phyloP scores from a whole-genome alignment of 2,797 vertebrate species.

The Rhinogobio ventralis region DNA sequence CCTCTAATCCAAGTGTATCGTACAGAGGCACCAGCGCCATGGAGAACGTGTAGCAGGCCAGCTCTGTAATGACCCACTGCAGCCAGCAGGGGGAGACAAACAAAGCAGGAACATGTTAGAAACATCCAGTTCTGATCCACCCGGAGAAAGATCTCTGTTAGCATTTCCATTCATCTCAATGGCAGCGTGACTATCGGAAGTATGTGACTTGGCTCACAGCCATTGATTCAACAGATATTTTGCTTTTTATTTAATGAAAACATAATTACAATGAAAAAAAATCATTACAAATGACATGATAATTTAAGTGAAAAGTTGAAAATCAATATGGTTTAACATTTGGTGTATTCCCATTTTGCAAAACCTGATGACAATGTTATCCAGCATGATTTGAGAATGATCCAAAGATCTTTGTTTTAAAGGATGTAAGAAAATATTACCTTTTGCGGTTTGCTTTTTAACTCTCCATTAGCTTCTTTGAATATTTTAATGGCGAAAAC shows the following conservation, averaged over 20 bases:
- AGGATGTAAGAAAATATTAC: neutral
- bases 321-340: neutral
- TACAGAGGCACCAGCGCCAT: slow-evolving; percentile 83
- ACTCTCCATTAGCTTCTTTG: neutral
- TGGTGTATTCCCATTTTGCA: neutral
- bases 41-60: slow-evolving; percentile 83
- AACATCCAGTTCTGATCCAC: neutral
- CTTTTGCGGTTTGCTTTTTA: neutral
- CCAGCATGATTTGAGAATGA: neutral
- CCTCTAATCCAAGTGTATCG: slow-evolving; percentile 80
- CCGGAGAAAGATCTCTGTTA: neutral
- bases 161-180: neutral
- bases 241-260: neutral
- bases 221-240: neutral
- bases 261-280: neutral
- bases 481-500: neutral
- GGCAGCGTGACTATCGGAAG: neutral
- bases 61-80: slow-evolving; percentile 81
- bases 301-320: neutral
- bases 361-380: neutral
- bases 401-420: neutral
- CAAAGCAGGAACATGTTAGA: slow-evolving; percentile 36
- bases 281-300: neutral
- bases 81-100: slow-evolving; percentile 80
- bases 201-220: neutral